Percentiles rank a stretch among this genome's conserved stretches.
Evolutionary conservation across 2,113 vertebrate genomes (phyloP).

Genomic region (Agapornis roseicollis): DNA sequence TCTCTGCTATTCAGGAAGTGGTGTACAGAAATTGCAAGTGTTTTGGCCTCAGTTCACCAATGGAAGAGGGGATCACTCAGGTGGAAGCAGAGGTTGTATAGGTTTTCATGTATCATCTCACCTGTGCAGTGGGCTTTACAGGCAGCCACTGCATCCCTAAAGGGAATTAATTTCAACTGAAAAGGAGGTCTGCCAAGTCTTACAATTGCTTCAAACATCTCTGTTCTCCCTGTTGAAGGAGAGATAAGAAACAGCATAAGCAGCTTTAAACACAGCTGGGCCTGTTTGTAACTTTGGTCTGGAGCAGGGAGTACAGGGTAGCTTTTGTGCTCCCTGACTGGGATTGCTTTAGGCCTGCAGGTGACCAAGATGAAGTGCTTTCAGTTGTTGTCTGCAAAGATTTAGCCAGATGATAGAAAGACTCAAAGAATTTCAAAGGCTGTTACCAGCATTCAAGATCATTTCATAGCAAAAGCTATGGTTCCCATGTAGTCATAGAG

Average conservation of each 20-base stretch:
- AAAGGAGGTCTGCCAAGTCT: background rate
- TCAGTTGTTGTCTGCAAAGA: background rate
- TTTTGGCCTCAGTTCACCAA: background rate
- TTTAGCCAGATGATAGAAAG: background rate
- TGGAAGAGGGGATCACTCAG: background rate
- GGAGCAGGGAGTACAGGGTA: background rate
- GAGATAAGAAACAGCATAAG: background rate
- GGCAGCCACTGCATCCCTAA: background rate
- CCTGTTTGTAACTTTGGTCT: background rate
- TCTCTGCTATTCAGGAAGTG: background rate
- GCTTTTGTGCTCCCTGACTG: background rate
- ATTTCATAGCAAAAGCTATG: background rate
- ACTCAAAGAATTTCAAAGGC: background rate
- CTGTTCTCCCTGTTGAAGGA: background rate
- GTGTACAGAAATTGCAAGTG: background rate
- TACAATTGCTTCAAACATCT: background rate
- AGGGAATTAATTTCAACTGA: background rate
- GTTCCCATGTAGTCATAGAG: accelerated
- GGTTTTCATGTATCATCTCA: background rate
- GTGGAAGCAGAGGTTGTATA: background rate
- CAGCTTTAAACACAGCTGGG: background rate
- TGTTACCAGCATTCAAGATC: background rate
- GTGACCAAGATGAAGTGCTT: background rate
- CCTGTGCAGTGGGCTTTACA: background rate
- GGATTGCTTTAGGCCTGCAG: background rate